Evolutionary conservation across 2,113 vertebrate species (phyloP).

Genomic region (Dromiciops gliroides): DNA sequence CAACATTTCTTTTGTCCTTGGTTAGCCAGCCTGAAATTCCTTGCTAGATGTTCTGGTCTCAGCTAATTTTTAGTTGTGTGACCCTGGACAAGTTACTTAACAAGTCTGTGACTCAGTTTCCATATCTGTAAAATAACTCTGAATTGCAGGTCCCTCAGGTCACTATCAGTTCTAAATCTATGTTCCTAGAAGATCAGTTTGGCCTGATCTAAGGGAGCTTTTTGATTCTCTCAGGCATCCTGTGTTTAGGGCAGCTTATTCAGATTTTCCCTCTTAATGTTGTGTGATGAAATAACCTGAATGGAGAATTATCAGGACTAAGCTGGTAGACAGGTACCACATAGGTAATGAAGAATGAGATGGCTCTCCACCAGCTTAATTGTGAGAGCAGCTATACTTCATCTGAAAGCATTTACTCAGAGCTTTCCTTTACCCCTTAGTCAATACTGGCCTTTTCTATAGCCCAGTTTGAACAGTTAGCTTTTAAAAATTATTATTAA

Average conservation of each 20-base stretch:
- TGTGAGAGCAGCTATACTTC: not conserved
- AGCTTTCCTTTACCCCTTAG: not conserved
- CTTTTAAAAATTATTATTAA: not conserved
- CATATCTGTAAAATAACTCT: not conserved
- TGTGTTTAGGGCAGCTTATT: not conserved
- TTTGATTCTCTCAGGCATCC: not conserved
- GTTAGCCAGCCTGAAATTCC: not conserved
- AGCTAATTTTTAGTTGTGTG: not conserved
- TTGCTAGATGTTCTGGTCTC: not conserved
- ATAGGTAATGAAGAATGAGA: not conserved
- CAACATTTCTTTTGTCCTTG: not conserved
- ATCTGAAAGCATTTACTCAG: not conserved
- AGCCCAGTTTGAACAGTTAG: not conserved
- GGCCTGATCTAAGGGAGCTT: not conserved
- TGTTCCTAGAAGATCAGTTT: not conserved
- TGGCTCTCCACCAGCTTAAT: not conserved
- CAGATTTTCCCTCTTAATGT: not conserved
- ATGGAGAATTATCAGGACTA: not conserved
- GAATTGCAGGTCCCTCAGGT: not conserved
- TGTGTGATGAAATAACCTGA: not conserved
- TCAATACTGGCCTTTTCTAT: not conserved
- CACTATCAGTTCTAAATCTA: not conserved
- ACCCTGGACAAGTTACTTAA: not conserved
- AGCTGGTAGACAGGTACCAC: not conserved
- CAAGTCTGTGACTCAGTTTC: not conserved